Percentiles rank a stretch among this genome's conserved stretches.
phyloP scores from a whole-genome alignment of 2,797 vertebrate genomes.

The Pangasius macronema region DNA sequence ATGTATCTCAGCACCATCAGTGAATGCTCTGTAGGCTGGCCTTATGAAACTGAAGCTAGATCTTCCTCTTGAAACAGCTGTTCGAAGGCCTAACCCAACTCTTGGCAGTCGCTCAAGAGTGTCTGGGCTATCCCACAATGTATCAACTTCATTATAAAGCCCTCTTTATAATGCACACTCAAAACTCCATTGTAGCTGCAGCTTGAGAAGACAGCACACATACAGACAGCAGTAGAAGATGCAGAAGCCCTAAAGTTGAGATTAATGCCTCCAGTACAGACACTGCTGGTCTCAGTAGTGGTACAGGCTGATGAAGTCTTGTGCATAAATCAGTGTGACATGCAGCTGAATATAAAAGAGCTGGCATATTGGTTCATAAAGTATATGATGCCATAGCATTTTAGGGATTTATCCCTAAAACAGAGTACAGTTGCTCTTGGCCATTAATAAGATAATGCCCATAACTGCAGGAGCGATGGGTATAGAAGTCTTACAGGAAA shows the following conservation, averaged over 20 bases:
- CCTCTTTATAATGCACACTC: neutral
- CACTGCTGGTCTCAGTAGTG: slow-evolving; percentile 1
- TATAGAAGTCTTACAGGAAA: neutral
- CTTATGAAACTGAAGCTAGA: neutral
- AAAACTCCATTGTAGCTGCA: neutral
- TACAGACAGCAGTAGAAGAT: neutral
- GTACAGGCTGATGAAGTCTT: neutral
- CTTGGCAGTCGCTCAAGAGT: neutral
- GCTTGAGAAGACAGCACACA: neutral
- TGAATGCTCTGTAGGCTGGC: neutral
- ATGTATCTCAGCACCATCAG: neutral
- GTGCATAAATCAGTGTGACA: slow-evolving; percentile 5
- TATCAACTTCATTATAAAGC: neutral
- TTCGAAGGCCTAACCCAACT: neutral
- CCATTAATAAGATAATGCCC: neutral
- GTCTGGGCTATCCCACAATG: neutral
- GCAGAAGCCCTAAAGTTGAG: slow-evolving; percentile 11
- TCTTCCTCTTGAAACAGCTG: neutral
- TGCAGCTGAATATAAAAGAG: neutral
- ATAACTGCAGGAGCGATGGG: neutral
- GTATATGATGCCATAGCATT: neutral
- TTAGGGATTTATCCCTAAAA: neutral
- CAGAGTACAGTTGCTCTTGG: neutral
- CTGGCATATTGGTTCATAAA: neutral
- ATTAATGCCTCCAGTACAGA: slow-evolving; percentile 13